phyloP scores from a whole-genome alignment of 2,797 vertebrate species.

The Octomys mimax region DNA sequence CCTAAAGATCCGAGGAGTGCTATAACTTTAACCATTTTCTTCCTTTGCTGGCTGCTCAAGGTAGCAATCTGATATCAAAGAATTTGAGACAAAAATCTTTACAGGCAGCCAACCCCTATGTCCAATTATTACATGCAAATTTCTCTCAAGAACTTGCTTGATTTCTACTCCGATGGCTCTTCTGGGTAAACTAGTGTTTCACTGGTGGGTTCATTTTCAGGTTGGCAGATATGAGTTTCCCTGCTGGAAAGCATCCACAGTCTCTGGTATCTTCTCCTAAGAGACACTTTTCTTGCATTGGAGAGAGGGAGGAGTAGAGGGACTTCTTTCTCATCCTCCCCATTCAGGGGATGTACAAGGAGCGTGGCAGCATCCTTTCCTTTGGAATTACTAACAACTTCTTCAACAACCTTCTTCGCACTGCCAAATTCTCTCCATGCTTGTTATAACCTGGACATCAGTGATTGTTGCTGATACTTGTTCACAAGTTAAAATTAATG shows the following conservation, averaged over 20 bases:
- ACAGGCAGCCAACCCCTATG: background rate
- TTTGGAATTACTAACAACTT: background rate
- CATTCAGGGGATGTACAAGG: background rate
- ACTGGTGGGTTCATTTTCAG: background rate
- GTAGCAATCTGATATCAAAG: background rate
- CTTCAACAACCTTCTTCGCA: rapidly evolving
- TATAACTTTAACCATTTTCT: background rate
- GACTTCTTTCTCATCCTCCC: background rate
- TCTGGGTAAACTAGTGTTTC: background rate
- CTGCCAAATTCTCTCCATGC: background rate
- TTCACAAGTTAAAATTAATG: background rate
- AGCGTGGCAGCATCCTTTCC: background rate
- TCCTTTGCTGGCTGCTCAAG: background rate
- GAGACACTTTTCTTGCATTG: rapidly evolving
- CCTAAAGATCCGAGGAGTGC: background rate
- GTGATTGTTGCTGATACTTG: background rate
- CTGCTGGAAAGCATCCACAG: background rate
- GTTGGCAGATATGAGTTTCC: background rate
- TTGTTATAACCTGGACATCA: background rate
- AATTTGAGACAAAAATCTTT: background rate
- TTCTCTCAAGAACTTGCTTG: background rate
- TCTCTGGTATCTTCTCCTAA: background rate
- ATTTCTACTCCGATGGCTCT: background rate
- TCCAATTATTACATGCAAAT: background rate
- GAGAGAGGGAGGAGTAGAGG: rapidly evolving